Evolutionary conservation across 2,113 vertebrate species (phyloP), one percentile per base, ranked within the genome.

Genomic region (Tragelaphus imberbis): DNA sequence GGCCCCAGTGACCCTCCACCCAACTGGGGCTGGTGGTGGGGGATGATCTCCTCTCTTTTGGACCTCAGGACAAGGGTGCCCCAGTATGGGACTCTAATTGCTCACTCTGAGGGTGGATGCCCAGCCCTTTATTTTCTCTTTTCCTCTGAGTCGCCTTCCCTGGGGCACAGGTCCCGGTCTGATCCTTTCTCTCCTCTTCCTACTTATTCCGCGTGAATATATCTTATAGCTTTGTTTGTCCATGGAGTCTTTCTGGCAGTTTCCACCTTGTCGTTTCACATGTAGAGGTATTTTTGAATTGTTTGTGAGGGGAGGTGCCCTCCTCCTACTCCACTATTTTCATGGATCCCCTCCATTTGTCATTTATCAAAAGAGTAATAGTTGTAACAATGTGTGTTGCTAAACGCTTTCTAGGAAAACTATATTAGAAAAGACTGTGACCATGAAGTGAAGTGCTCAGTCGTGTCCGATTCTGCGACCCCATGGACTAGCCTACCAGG

Each of bases 401-500:
- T 47, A 92, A 82, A n/a, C 27, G 4, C 33, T 56, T 92, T 40
- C 17, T 40, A 75, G 7, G 11, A 75, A 79, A 95, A 49, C 4
- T 68, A 16, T 36, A n/a, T 40, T 3, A 85, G 40, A 71, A 21
- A 25, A 61, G 30, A 49, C 5, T 8, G 5, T 68, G 19, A 28
- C 27, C n/a, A 79, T 33, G 23, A 86, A 75, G 19, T 40, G 68
- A 75, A 23, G 68, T 75, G 68, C 68, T 40, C 68, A 75, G 10
- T 13, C 1, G 0, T 40, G 5, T 75, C 19, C 21, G 3, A 3
- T 5, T 40, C 36, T 40, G 68, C 5, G 36, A 40, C 19, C 68
- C 59, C 36, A 40, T 75, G 36, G 36, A 40, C 36, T 40, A 75
- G 21, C n/a, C 5, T 40, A 40, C 36, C 11, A 75, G 68, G 19